Evolutionary conservation across 2,797 vertebrate genomes (phyloP).

Genomic region (Cyprinella venusta): DNA sequence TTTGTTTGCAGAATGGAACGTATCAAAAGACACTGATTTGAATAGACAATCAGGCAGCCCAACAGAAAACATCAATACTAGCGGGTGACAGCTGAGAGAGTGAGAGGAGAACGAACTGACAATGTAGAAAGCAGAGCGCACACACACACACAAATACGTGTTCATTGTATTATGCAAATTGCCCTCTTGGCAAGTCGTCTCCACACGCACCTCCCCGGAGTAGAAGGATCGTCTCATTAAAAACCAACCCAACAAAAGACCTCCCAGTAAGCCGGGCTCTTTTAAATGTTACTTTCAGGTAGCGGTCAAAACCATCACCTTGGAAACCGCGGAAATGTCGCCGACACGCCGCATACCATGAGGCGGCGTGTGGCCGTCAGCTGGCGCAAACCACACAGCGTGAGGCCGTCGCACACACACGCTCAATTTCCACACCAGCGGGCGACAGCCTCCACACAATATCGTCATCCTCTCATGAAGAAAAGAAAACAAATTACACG

Average conservation of each 20-base stretch:
- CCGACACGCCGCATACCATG: constrained; percentile 62
- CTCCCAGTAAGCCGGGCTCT: constrained; percentile 70
- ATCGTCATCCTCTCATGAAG: constrained; percentile 57
- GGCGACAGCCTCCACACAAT: constrained; percentile 52
- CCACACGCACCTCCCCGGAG: constrained; percentile 76
- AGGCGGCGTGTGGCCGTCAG: constrained; percentile 58
- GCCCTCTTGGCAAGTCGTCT: constrained; percentile 76
- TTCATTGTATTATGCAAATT: constrained; percentile 82
- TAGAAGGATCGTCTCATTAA: constrained; percentile 82
- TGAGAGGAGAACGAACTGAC: constrained; percentile 74
- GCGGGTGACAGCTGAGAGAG: constrained; percentile 58
- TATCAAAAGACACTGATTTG: constrained; percentile 63
- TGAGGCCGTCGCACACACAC: constrained; percentile 43
- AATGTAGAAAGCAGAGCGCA: constrained; percentile 64
- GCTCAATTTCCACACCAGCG: constrained; percentile 54
- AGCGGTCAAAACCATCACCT: constrained; percentile 77
- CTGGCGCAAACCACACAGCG: constrained; percentile 44
- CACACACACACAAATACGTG: constrained; percentile 51
- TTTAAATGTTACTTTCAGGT: constrained; percentile 79
- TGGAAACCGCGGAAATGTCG: constrained; percentile 78
- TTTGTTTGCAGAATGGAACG: constrained; percentile 61
- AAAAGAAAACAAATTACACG: constrained; percentile 64
- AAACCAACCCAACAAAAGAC: constrained; percentile 75
- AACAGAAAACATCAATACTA: constrained; percentile 61
- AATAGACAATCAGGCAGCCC: constrained; percentile 60